These are phyloP conservation scores for Merluccius polli DNA, from an alignment of 2,797 vertebrate species.

Conservation along the genomic window DNA sequence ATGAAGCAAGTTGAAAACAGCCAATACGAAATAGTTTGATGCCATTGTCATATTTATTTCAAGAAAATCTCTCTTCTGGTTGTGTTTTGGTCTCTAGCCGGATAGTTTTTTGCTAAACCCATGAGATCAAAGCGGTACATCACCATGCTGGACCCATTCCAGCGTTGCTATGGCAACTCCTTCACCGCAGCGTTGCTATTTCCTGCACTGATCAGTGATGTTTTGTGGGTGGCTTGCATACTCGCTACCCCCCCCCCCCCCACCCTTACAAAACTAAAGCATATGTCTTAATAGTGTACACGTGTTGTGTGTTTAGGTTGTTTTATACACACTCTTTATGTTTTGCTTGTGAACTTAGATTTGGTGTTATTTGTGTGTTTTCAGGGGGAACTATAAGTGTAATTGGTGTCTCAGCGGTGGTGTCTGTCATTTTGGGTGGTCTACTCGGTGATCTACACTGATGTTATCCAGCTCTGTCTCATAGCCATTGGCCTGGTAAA, in stretches of 20 bases:
- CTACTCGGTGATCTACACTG: constrained; percentile 78
- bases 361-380: constrained; percentile 19
- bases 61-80: neutral
- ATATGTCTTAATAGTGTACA: neutral
- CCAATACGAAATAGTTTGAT: neutral
- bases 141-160: constrained; percentile 77
- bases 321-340: neutral
- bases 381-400: constrained; percentile 73
- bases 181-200: constrained; percentile 68
- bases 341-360: neutral
- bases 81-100: constrained; percentile 31
- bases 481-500: constrained; percentile 74
- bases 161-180: constrained; percentile 59
- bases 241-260: constrained; percentile 52
- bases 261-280: neutral
- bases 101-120: constrained; percentile 66
- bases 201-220: constrained; percentile 68
- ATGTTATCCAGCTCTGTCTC: constrained; percentile 75
- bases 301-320: too few species aligned
- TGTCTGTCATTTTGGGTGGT: constrained; percentile 74
- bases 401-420: constrained; percentile 67
- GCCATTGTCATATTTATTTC: neutral
- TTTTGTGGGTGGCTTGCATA: constrained; percentile 75
- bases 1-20: constrained; percentile 36
- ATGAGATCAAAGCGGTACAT: constrained; percentile 75